phyloP scores from a whole-genome alignment of 2,797 vertebrate genomes.

The Jordanella pulchra region DNA sequence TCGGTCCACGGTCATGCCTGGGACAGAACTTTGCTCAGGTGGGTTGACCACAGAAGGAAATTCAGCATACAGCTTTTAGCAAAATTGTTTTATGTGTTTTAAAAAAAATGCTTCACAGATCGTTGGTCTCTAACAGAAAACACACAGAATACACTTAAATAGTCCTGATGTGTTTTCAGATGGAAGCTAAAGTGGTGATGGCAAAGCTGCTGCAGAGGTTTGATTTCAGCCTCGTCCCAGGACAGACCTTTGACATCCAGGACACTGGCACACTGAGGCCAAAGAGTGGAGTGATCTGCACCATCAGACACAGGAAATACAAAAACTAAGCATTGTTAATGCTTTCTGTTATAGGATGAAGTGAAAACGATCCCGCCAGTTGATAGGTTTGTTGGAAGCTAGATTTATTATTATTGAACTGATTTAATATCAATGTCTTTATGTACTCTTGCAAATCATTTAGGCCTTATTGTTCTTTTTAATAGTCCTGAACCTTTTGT shows the following conservation, averaged over 20 bases:
- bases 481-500: not conserved
- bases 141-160: not conserved
- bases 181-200: slow-evolving; percentile 93
- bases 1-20: slow-evolving; percentile 88
- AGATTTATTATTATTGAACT: not conserved
- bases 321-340: not conserved
- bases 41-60: slow-evolving; percentile 25
- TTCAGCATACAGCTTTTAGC: too few species aligned
- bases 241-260: slow-evolving; percentile 84
- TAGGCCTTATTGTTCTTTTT: not conserved
- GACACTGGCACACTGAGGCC: slow-evolving; percentile 84
- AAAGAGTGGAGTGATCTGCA: slow-evolving; percentile 84
- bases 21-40: slow-evolving; percentile 92
- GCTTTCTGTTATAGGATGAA: not conserved
- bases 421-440: not conserved
- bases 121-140: too few species aligned
- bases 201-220: slow-evolving; percentile 92
- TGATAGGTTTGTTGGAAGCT: not conserved
- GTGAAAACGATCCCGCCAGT: not conserved
- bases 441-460: not conserved
- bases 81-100: too few species aligned
- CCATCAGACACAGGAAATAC: slow-evolving; percentile 67
- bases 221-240: slow-evolving; percentile 83
- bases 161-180: slow-evolving; percentile 70
- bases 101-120: too few species aligned